A percentile compares a stretch with the other conserved stretches of the same genome.
Evolutionary conservation across 2,797 vertebrate species (phyloP).

Genomic region (Phrynocephalus vlangalii): DNA sequence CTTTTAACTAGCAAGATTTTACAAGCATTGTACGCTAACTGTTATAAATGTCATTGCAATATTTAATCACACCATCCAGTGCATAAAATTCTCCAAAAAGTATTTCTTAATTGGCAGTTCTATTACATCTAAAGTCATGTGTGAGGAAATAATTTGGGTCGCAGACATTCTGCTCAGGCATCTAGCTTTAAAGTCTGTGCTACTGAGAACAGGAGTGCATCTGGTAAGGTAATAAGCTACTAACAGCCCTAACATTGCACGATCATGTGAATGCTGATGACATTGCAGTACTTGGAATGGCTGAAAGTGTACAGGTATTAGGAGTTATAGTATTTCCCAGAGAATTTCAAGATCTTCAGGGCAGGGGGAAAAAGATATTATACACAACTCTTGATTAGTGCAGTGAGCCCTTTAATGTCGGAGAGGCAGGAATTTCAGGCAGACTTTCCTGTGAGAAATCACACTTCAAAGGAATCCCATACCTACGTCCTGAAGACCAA

Average conservation of each 20-base stretch:
- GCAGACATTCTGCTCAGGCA: not conserved
- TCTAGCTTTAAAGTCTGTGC: not conserved
- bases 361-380: too few species aligned
- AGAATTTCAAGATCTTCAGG: not conserved
- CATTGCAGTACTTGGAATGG: not conserved
- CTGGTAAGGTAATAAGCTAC: not conserved
- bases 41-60: slow-evolving; percentile 54
- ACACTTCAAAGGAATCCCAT: too few species aligned
- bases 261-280: not conserved
- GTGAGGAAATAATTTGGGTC: not conserved
- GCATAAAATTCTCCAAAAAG: slow-evolving; percentile 33
- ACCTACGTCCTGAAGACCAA: too few species aligned
- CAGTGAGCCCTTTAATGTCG: too few species aligned
- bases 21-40: slow-evolving; percentile 29
- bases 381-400: too few species aligned
- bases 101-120: slow-evolving; percentile 36
- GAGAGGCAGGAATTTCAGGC: too few species aligned
- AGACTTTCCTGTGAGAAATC: too few species aligned
- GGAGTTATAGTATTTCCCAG: not conserved
- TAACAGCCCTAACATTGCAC: not conserved
- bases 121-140: slow-evolving; percentile 24
- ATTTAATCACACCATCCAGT: slow-evolving; percentile 48
- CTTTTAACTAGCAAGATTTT: slow-evolving; percentile 54
- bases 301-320: not conserved
- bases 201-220: not conserved